A percentile compares a stretch with the other conserved stretches of the same genome.
These are phyloP conservation scores for Limnephilus rhombicus DNA, from an alignment of 2,888 invertebrate genomes.

Conservation along the genomic window DNA sequence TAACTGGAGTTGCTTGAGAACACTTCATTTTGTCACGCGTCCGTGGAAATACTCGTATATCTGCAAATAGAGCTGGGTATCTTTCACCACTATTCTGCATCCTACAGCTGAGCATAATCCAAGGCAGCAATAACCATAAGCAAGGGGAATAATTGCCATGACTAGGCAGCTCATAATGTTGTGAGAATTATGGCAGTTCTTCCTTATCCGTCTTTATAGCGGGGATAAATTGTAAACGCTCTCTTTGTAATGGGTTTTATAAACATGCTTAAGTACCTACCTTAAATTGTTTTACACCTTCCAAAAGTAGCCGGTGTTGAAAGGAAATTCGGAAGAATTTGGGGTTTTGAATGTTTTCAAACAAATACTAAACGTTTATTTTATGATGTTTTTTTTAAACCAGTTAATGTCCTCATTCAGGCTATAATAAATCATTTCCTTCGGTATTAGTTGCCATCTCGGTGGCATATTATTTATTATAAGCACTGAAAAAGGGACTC, in stretches of 20 bases:
- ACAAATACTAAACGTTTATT: background rate
- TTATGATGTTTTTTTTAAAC: background rate
- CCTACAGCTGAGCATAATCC: background rate
- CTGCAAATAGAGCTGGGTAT: background rate
- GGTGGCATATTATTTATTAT: background rate
- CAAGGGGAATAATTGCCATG: constrained; percentile 39
- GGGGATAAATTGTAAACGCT: constrained; percentile 22
- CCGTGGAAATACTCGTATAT: background rate
- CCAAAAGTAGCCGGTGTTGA: background rate
- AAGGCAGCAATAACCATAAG: constrained; percentile 28
- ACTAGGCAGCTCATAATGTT: constrained; percentile 30
- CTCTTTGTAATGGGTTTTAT: constrained; percentile 36
- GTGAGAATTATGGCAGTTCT: constrained; percentile 18
- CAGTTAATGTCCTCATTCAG: background rate
- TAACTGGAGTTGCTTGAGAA: background rate
- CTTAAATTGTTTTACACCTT: constrained; percentile 25
- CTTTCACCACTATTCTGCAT: background rate
- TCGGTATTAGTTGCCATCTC: background rate
- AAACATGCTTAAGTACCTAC: background rate
- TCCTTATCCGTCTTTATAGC: constrained; percentile 34
- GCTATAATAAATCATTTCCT: background rate
- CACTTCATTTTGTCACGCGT: background rate
- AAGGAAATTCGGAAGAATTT: background rate
- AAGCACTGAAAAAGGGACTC: background rate
- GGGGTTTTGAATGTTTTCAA: background rate